Conservation (phyloP, 2,113 vertebrate species). For the Excalfactoria chinensis region DNA sequence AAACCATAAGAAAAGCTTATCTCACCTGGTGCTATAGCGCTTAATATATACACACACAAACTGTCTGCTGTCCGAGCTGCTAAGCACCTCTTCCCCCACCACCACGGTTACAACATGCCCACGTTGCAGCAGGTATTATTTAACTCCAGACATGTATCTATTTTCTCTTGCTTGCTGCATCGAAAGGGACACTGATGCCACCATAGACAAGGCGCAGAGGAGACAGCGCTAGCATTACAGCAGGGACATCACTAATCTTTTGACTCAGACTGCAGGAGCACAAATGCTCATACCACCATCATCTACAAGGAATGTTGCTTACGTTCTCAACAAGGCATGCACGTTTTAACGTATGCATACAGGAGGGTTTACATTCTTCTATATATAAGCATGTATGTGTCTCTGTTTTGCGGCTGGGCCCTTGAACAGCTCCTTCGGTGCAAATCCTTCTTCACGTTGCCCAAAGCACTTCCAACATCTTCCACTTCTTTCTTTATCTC, state of each 20-base stretch:
- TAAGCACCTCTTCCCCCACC: background rate
- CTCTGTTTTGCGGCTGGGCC: slow-evolving; percentile 76
- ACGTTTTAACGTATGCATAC: slow-evolving; percentile 69
- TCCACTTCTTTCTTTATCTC: slow-evolving; percentile 74
- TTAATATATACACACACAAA: slow-evolving; percentile 63
- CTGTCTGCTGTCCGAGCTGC: slow-evolving; percentile 19
- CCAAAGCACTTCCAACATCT: slow-evolving; percentile 67
- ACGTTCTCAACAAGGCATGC: slow-evolving; percentile 81
- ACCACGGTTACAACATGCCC: background rate
- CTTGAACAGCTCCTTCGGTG: slow-evolving; percentile 74
- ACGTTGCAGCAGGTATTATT: background rate
- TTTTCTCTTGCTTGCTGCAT: background rate
- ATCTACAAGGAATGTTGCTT: slow-evolving; percentile 75
- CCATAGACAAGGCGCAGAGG: background rate
- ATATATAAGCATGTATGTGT: slow-evolving; percentile 78
- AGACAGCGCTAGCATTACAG: slow-evolving; percentile 8
- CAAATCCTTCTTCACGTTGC: slow-evolving; percentile 60
- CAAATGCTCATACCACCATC: slow-evolving; percentile 70
- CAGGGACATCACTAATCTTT: slow-evolving; percentile 49
- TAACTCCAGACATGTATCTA: background rate
- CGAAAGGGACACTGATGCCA: background rate
- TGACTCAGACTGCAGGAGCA: slow-evolving; percentile 64
- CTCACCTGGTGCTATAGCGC: slow-evolving; percentile 54
- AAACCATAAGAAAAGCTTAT: slow-evolving; percentile 26
- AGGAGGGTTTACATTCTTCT: slow-evolving; percentile 74